Evolutionary conservation across 1,140 invertebrate genomes (phyloP), one percentile per base, ranked within the genome.

Genomic region (Cotesia typhae): DNA sequence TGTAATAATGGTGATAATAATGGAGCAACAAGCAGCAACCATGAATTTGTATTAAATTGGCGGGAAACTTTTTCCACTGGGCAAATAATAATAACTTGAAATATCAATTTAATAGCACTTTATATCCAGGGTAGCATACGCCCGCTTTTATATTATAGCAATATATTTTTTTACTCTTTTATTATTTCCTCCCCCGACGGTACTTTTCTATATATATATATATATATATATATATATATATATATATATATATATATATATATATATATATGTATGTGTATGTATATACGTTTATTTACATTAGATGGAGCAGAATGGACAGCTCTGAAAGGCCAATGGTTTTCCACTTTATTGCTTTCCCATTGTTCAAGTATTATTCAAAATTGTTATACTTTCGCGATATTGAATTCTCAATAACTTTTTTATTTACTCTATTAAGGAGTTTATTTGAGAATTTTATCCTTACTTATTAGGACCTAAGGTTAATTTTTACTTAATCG

Each of bases 11-110:
- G 5, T 10, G 10, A 47, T 47, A 47, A 47, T 47, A 47, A 47
- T 10, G 10, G 6, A 47, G 41, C 41, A 47, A 47, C 41, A 47
- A 47, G 41, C 41, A 47, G 41, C 41, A 47, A 47, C 20, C 67
- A 28, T 80, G 78, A 79, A 81, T 81, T 79, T 74, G 75, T 79
- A 81, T 81, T 81, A 80, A 80, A 81, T 81, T 75, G 79, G 76
- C 79, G 77, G 78, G 69, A 57, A 81, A 80, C 72, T 80, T 81
- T 78, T 75, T 12, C 67, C 57, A 14, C 65, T 53, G 70, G 37
- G 57, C 79, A 79, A 47, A 47, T 47, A 80, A 81, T 78, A 81
- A 79, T 78, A 81, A 80, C 71, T 81, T 71, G 74, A 69, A 75
- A 75, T 78, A 80, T 80, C 77, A 79, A 80, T 81, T 81, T 81